phyloP scores from a whole-genome alignment of 1,140 invertebrate species.

The Drosophila seguyi region DNA sequence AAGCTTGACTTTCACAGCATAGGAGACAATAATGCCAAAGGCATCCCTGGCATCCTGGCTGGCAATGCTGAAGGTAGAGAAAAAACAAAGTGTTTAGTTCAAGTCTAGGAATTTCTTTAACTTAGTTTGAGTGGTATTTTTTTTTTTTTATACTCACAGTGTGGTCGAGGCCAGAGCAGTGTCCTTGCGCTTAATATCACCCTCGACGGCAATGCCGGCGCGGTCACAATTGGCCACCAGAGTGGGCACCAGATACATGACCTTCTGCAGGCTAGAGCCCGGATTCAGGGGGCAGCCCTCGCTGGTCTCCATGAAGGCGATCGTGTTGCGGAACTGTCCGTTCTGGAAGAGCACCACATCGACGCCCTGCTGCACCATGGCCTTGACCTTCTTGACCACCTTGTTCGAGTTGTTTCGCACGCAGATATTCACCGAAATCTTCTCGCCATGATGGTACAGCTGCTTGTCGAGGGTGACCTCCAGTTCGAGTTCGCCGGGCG shows the following conservation, averaged over 20 bases:
- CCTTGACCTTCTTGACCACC: conserved; percentile 98
- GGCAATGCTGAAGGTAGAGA: conserved; percentile 87
- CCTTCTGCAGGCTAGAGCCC: conserved; percentile 96
- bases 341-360: conserved; percentile 99
- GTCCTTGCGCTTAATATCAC: conserved; percentile 93
- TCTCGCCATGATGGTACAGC: conserved; percentile 98
- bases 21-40: conserved; percentile 96
- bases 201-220: conserved; percentile 97
- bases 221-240: conserved; percentile 94
- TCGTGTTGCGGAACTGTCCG: conserved; percentile 98
- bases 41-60: conserved; percentile 93
- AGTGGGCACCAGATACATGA: conserved; percentile 93
- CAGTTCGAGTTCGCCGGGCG: conserved; percentile 96
- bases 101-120: conserved; percentile 15
- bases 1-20: conserved; percentile 97
- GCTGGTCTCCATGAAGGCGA: conserved; percentile 97
- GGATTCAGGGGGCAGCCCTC: conserved; percentile 96
- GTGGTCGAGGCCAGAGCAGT: conserved; percentile 98
- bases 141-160: conserved; percentile 88
- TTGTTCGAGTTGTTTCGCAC: conserved; percentile 99
- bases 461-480: conserved; percentile 99
- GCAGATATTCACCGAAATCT: conserved; percentile 96
- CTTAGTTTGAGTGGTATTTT: neutral
- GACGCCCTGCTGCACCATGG: conserved; percentile 96
- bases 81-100: conserved; percentile 39